Percentiles rank a stretch among this genome's conserved stretches.
Evolutionary conservation across 2,113 vertebrate species (phyloP).

Genomic region (Embiotoca jacksoni): DNA sequence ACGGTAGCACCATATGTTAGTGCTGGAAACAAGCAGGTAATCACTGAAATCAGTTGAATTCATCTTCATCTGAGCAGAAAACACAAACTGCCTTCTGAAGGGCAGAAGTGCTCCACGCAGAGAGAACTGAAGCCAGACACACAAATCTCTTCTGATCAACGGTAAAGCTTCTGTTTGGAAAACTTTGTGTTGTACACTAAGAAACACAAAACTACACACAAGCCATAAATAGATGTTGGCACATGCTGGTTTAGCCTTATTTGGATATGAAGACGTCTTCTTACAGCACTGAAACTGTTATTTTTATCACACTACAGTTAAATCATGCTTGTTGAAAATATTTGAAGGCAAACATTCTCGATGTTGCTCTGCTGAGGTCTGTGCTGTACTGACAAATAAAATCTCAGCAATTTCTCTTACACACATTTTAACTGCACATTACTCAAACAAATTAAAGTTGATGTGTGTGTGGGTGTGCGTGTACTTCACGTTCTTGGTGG

Average conservation of each 20-base stretch:
- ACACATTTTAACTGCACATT: neutral
- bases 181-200: neutral
- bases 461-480: neutral
- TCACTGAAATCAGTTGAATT: no score
- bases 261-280: neutral
- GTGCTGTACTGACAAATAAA: slow-evolving; percentile 5
- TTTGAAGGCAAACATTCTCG: neutral
- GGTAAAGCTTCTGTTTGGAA: no score
- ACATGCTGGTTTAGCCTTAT: slow-evolving; percentile 11
- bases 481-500: neutral
- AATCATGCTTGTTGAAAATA: slow-evolving; percentile 3
- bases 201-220: neutral
- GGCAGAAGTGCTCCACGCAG: no score
- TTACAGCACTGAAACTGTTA: neutral
- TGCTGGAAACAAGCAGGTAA: no score
- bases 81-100: no score
- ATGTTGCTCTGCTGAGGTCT: neutral
- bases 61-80: no score
- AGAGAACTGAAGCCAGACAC: neutral
- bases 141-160: neutral
- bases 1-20: no score
- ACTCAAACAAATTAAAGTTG: neutral
- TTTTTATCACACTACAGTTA: neutral
- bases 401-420: neutral
- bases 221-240: slow-evolving; percentile 7